Evolutionary conservation across 2,888 invertebrate genomes (phyloP).

Genomic region (Tipula helvola): DNA sequence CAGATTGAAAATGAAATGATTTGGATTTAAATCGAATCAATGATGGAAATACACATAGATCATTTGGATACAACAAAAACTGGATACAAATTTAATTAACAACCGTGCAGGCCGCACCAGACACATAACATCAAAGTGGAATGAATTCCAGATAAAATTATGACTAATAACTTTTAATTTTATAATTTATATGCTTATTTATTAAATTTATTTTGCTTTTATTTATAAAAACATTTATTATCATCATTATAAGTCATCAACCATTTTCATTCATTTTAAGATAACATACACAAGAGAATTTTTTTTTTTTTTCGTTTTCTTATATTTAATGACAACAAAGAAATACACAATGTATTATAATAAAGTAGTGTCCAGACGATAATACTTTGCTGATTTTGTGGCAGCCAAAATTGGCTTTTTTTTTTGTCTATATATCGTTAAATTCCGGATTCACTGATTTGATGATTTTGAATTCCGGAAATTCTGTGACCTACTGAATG

Average conservation of each 20-base stretch:
- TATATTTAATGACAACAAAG: neutral
- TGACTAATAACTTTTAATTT: neutral
- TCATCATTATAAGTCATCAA: neutral
- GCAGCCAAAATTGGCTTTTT: too few relatives aligned
- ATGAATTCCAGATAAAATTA: neutral
- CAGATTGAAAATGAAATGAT: neutral
- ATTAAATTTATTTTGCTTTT: neutral
- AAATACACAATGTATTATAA: neutral
- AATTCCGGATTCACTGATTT: too few relatives aligned
- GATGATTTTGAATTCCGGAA: too few relatives aligned
- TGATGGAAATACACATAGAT: neutral
- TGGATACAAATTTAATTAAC: neutral
- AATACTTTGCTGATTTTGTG: neutral
- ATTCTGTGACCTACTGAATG: neutral
- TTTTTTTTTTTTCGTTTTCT: neutral
- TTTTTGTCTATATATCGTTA: too few relatives aligned
- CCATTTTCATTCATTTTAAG: neutral
- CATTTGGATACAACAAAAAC: neutral
- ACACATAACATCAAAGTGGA: neutral
- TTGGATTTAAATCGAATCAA: neutral
- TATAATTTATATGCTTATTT: neutral
- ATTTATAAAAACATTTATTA: neutral
- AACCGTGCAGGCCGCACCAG: neutral
- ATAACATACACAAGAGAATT: neutral
- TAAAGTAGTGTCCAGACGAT: neutral